phyloP scores from a whole-genome alignment of 2,113 vertebrate species.

The Onychostruthus taczanowskii region DNA sequence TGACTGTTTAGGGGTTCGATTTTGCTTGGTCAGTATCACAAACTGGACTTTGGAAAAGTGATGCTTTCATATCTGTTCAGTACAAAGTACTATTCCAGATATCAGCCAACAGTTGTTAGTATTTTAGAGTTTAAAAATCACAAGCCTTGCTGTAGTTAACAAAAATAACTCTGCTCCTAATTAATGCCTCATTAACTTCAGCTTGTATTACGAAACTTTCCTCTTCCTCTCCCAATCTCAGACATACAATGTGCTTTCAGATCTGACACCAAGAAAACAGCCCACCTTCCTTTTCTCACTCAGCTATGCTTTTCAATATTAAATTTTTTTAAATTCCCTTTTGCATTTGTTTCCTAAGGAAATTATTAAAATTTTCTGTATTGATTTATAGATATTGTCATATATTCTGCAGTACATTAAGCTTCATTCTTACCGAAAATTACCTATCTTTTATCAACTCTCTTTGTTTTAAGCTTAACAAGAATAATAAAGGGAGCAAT shows the following conservation, averaged over 20 bases:
- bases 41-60: background rate
- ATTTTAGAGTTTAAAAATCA: background rate
- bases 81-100: background rate
- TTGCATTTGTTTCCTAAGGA: background rate
- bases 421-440: background rate
- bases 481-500: background rate
- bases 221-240: background rate
- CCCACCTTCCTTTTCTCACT: background rate
- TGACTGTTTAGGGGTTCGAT: background rate
- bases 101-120: background rate
- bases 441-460: background rate
- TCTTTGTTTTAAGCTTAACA: background rate
- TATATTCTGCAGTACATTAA: background rate
- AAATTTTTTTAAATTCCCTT: background rate
- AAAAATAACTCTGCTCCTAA: background rate
- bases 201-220: background rate
- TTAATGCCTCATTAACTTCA: background rate
- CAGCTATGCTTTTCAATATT: background rate
- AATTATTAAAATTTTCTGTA: background rate
- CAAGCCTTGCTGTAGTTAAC: background rate
- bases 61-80: background rate
- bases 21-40: background rate
- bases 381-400: background rate
- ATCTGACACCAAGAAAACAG: background rate
- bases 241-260: background rate